phyloP scores from a whole-genome alignment of 2,113 vertebrate species.

The Ptilonorhynchus violaceus region DNA sequence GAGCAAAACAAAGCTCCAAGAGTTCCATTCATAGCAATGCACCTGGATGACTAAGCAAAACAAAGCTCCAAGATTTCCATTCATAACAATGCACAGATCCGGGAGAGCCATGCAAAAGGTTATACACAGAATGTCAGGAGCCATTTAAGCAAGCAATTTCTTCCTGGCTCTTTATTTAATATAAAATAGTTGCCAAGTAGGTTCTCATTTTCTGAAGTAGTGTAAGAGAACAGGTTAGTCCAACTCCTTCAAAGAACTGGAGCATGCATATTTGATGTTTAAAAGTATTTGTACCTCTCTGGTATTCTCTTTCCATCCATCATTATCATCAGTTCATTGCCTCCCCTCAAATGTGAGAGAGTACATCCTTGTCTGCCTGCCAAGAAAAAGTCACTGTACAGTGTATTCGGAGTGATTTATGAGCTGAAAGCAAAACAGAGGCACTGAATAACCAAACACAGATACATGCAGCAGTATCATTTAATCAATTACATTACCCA shows the following conservation, averaged over 20 bases:
- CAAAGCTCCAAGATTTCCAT: background rate
- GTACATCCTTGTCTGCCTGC: background rate
- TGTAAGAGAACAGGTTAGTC: background rate
- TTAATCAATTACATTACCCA: constrained; percentile 54
- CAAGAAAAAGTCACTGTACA: constrained; percentile 22
- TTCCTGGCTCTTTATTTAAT: background rate
- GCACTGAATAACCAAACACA: constrained; percentile 19
- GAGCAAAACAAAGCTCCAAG: background rate
- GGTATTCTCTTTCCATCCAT: background rate
- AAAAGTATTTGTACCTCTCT: background rate
- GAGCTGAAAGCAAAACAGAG: constrained; percentile 34
- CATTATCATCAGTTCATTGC: background rate
- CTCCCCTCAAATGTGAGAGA: background rate
- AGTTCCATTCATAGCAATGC: background rate
- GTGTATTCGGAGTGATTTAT: constrained; percentile 19
- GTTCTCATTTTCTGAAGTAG: background rate
- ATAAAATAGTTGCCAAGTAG: background rate
- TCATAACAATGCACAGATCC: background rate
- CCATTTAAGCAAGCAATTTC: background rate
- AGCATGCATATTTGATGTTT: background rate
- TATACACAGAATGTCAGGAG: background rate
- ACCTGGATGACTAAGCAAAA: background rate
- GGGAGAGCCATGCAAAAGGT: background rate
- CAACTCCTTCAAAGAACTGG: background rate
- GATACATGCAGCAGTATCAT: background rate